Conservation (phyloP, 2,888 invertebrate genomes). For the Dioctria linearis region DNA sequence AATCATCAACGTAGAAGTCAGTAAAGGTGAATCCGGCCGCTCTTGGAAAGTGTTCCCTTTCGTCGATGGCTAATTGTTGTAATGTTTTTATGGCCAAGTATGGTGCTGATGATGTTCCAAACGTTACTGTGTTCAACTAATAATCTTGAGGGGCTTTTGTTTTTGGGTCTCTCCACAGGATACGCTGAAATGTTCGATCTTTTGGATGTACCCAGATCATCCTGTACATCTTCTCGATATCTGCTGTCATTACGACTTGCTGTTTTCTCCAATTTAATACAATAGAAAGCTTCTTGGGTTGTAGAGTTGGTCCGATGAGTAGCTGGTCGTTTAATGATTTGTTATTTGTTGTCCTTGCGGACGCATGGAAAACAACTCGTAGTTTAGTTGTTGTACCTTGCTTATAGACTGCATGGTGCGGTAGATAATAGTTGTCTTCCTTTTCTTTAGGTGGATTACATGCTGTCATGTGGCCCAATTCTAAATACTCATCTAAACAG, state of each 20-base stretch:
- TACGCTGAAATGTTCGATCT: background rate
- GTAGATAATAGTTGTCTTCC: background rate
- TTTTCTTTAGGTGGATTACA: background rate
- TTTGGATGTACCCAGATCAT: no score
- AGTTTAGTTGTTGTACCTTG: no score
- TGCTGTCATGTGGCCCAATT: no score
- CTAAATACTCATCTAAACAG: no score
- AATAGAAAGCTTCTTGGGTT: no score
- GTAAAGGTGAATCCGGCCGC: background rate
- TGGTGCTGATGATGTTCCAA: no score
- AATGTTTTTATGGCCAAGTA: conserved; percentile 16
- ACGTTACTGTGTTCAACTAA: no score
- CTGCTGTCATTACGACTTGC: no score
- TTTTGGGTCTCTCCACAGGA: conserved; percentile 16
- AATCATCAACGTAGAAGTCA: no score
- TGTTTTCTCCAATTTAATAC: no score
- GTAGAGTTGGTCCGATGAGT: conserved; percentile 1
- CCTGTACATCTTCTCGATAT: no score
- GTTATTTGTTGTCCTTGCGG: background rate
- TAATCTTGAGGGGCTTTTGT: background rate
- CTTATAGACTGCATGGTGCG: background rate
- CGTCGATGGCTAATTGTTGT: background rate
- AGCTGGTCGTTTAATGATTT: conserved; percentile 9
- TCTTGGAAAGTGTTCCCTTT: background rate
- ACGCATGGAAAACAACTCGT: no score